Conservation (phyloP, 1,140 invertebrate species). For the Laupala kohalensis region DNA sequence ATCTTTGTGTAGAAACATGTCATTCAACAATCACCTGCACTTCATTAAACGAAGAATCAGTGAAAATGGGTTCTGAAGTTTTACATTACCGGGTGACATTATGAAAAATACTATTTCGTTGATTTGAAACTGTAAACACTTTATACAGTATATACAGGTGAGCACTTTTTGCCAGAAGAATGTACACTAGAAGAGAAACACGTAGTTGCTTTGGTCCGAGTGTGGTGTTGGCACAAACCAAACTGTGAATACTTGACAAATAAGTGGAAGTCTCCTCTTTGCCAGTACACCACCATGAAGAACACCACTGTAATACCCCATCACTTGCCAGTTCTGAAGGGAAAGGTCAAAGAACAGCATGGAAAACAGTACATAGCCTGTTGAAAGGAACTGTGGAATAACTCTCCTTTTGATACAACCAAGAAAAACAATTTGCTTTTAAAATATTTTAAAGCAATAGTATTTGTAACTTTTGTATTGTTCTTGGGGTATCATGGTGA, state of each 20-base stretch:
- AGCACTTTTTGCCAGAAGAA: background rate
- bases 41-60: background rate
- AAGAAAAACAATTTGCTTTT: too few relatives aligned
- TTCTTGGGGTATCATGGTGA: too few relatives aligned
- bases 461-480: too few relatives aligned
- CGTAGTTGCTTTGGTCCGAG: background rate
- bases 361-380: too few relatives aligned
- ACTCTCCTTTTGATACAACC: too few relatives aligned
- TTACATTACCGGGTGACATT: background rate
- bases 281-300: background rate
- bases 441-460: too few relatives aligned
- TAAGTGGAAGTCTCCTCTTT: background rate
- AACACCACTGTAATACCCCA: background rate
- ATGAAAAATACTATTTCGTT: background rate
- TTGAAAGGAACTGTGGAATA: too few relatives aligned
- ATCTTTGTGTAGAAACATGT: background rate
- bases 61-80: background rate
- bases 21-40: background rate
- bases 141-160: background rate
- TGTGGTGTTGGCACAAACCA: background rate
- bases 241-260: background rate
- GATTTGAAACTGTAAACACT: background rate
- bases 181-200: background rate
- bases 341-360: too few relatives aligned
- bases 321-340: too few relatives aligned